Conservation (phyloP, 2,888 invertebrate genomes). For the Lasioglossum calceatum region DNA sequence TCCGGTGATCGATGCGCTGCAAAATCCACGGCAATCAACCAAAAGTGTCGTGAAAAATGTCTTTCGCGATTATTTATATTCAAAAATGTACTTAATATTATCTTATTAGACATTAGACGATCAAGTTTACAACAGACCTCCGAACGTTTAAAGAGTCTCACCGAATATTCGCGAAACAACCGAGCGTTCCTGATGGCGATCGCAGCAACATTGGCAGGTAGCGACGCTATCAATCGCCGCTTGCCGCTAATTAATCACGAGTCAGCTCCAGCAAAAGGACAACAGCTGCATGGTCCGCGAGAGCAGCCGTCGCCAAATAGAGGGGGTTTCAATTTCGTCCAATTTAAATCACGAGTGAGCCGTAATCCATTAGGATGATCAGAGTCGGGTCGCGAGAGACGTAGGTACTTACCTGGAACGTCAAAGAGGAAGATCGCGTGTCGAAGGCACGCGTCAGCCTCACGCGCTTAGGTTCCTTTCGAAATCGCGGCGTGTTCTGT, state of each 20-base stretch:
- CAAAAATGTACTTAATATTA: too few relatives aligned
- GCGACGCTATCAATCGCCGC: background rate
- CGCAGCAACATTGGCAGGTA: background rate
- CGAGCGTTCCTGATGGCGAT: background rate
- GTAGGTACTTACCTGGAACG: too few relatives aligned
- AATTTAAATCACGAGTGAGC: slow-evolving; percentile 20
- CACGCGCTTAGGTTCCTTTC: background rate
- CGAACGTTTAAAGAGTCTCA: background rate
- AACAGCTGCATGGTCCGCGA: background rate
- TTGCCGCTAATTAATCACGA: background rate
- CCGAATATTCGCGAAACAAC: background rate
- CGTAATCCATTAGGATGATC: slow-evolving; percentile 13
- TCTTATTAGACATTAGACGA: background rate
- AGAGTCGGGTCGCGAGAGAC: background rate
- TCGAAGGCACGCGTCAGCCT: background rate
- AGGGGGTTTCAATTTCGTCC: background rate
- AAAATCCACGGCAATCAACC: background rate
- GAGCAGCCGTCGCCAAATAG: background rate
- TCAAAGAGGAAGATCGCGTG: slow-evolving; percentile 12
- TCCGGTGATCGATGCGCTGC: background rate
- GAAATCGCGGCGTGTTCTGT: background rate
- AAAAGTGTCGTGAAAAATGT: background rate
- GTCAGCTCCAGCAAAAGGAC: background rate
- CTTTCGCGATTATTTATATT: background rate
- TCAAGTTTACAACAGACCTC: background rate